Base-by-base conservation (phyloP, 2,888 invertebrate species). In the Drosophila buzzatii region DNA sequence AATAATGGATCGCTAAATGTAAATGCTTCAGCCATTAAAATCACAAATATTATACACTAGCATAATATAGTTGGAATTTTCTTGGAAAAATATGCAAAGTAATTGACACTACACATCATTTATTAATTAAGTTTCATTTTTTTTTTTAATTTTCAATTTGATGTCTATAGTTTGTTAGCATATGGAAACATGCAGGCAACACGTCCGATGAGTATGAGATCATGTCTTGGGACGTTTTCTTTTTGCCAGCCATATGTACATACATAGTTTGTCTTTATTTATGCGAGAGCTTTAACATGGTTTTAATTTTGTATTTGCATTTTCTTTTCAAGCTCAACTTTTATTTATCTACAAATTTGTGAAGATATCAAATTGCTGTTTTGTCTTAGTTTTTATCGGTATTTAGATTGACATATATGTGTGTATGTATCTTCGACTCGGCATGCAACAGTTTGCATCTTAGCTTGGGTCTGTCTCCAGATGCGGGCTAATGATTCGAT, bases 401-500 rank as follows among this genome's bases (percentile, higher is more conserved):
- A 64, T 62, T 44, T 27, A 59, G 63, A 60, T 78, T 53, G 45
- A 67, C 53, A 61, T 12, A 51, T 14, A 12, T n/a, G 2, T 12
- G 8, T 16, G 53, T 8, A 39, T 16, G 20, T 31, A 16, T 42
- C 49, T 20, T 33, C 12, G 12, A 42, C 16, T 18, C 14, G 41
- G 79, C 58, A 33, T 57, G 66, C 74, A 73, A 56, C 73, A 60
- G 73, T 60, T 78, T 18, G 52, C 18, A 33, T 33, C 39, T 45
- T 42, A 39, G 35, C 18, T 12, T 44, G 73, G 42, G 12, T 51
- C 18, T n/a, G 47, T 42, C 49, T 49, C 18, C 59, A 56, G 18
- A 69, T 69, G 84, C 68, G 81, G 84, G 84, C 65, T 83, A 72
- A 80, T 80, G 81, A 51, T 80, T 58, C 41, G 84, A 76, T 64